phyloP scores from a whole-genome alignment of 2,888 invertebrate genomes.

The Habrosyne pyritoides region DNA sequence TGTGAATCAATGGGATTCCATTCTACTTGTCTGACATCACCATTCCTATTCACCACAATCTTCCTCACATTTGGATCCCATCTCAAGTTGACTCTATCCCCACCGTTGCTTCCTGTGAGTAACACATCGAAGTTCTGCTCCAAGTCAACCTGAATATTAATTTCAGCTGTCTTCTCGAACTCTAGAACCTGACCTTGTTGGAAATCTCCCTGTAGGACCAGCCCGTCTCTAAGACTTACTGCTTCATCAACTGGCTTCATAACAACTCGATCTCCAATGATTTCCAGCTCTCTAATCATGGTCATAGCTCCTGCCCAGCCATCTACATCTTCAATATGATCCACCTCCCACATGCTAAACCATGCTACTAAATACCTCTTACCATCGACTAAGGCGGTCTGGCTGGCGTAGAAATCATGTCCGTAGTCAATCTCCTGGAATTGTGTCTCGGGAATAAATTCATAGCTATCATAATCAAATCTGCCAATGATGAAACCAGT shows the following conservation, averaged over 20 bases:
- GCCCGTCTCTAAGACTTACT: constrained; percentile 46
- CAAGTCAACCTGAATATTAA: constrained; percentile 55
- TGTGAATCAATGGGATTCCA: constrained; percentile 57
- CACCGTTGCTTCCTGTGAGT: constrained; percentile 59
- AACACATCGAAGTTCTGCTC: constrained; percentile 49
- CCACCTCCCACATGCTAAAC: constrained; percentile 75
- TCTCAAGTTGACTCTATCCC: constrained; percentile 46
- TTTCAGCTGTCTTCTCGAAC: constrained; percentile 62
- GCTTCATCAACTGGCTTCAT: constrained; percentile 66
- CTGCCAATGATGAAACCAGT: constrained; percentile 74
- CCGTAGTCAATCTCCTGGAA: constrained; percentile 77
- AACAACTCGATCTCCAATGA: constrained; percentile 55
- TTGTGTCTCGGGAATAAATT: constrained; percentile 57
- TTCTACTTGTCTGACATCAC: constrained; percentile 66
- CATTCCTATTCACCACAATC: constrained; percentile 60
- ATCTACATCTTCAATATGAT: constrained; percentile 61
- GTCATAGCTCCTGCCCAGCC: constrained; percentile 78
- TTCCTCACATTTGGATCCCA: constrained; percentile 60
- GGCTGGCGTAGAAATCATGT: constrained; percentile 77
- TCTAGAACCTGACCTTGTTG: constrained; percentile 32
- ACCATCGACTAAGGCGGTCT: constrained; percentile 63
- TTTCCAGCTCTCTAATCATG: constrained; percentile 60
- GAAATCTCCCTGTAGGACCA: constrained; percentile 42
- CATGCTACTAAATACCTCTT: constrained; percentile 67
- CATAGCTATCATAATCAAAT: constrained; percentile 68